A percentile compares a stretch with the other conserved stretches of the same genome.
Evolutionary conservation across 2,113 vertebrate genomes (phyloP).

Genomic region (Lethenteron reissneri): DNA sequence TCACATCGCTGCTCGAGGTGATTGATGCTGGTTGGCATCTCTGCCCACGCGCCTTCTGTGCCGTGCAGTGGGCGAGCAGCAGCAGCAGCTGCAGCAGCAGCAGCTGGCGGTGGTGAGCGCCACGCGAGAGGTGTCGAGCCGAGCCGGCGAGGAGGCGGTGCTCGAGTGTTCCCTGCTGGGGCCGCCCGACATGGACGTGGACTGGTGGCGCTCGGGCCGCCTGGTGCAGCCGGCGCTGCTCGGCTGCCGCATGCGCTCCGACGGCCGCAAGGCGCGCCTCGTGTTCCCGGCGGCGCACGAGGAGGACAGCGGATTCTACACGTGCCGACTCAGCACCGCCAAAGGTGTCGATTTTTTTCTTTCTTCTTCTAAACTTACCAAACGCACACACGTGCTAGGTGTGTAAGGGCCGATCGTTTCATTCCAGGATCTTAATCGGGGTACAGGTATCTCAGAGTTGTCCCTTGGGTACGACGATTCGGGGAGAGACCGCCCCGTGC

Average conservation of each 20-base stretch:
- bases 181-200: constrained; percentile 78
- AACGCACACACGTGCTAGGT: no score
- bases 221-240: constrained; percentile 84
- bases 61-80: no score
- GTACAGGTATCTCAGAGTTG: no score
- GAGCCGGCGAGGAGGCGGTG: constrained; percentile 64
- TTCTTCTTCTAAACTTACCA: no score
- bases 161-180: constrained; percentile 77
- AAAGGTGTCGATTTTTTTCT: constrained; percentile 34
- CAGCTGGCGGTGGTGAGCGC: constrained; percentile 52
- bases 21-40: no score
- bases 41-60: no score
- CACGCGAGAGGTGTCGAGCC: constrained; percentile 62
- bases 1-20: no score
- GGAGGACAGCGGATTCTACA: constrained; percentile 75
- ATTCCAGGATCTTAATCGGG: no score
- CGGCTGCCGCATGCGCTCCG: constrained; percentile 98
- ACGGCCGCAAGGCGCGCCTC: constrained; percentile 65
- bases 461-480: no score
- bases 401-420: no score
- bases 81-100: constrained; percentile 27
- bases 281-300: constrained; percentile 88
- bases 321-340: constrained; percentile 79
- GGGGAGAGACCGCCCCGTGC: no score
- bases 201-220: constrained; percentile 73